phyloP scores from a whole-genome alignment of 2,888 invertebrate genomes.

The Malacosoma neustria region DNA sequence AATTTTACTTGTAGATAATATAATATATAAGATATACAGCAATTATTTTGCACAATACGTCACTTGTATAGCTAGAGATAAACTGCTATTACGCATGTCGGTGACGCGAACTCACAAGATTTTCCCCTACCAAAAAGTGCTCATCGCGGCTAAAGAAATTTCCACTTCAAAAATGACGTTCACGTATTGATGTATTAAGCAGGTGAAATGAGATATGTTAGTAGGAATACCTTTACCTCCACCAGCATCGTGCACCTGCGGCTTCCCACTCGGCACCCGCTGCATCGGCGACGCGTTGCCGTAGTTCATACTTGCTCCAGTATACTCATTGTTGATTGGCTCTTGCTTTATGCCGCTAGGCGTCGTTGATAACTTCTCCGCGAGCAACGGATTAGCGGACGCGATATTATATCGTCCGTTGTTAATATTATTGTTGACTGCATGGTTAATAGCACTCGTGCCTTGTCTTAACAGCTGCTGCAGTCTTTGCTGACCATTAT shows the following conservation, averaged over 20 bases:
- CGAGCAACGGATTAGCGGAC: slow-evolving; percentile 89
- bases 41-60: too few relatives aligned
- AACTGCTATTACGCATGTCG: too few relatives aligned
- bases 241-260: slow-evolving; percentile 68
- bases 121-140: too few relatives aligned
- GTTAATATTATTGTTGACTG: slow-evolving; percentile 60
- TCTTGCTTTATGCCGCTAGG: slow-evolving; percentile 75
- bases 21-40: too few relatives aligned
- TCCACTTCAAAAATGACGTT: too few relatives aligned
- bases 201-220: slow-evolving; percentile 7
- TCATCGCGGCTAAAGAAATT: too few relatives aligned
- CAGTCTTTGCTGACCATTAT: slow-evolving; percentile 58
- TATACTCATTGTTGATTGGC: slow-evolving; percentile 66
- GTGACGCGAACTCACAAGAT: too few relatives aligned
- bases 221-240: slow-evolving; percentile 69
- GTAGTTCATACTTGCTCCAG: slow-evolving; percentile 67
- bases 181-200: too few relatives aligned
- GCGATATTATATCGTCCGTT: slow-evolving; percentile 85
- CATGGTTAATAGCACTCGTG: slow-evolving; percentile 63
- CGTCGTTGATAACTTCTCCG: slow-evolving; percentile 88
- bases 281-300: slow-evolving; percentile 68
- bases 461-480: slow-evolving; percentile 63
- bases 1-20: too few relatives aligned
- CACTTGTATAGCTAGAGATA: too few relatives aligned
- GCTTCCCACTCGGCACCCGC: slow-evolving; percentile 68